Evolutionary conservation across 2,113 vertebrate species (phyloP).

Genomic region (Tachycineta bicolor): DNA sequence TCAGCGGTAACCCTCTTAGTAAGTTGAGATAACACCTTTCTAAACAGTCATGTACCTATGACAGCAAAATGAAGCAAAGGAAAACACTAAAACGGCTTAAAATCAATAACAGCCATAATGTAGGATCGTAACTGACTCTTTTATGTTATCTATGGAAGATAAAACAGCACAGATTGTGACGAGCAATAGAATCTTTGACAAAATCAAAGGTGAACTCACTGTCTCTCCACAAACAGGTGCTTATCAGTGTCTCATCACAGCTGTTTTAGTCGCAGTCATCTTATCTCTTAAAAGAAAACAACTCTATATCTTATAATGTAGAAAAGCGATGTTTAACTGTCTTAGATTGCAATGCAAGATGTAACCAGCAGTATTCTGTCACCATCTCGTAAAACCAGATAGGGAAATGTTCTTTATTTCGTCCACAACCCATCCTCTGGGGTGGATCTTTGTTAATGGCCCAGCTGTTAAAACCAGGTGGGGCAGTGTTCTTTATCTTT

Average conservation of each 20-base stretch:
- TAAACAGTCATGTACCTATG: neutral
- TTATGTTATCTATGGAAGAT: neutral
- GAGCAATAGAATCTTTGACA: neutral
- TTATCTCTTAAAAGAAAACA: neutral
- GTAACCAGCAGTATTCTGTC: neutral
- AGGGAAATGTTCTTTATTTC: neutral
- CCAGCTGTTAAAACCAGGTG: no score
- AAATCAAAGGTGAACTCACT: neutral
- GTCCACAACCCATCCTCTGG: neutral
- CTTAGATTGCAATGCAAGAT: no score
- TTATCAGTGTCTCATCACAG: neutral
- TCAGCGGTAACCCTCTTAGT: neutral
- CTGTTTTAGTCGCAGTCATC: neutral
- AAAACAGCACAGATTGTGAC: neutral
- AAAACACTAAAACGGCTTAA: neutral
- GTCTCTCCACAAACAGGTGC: neutral
- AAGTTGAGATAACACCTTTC: neutral
- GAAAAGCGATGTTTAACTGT: no score
- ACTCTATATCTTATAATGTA: no score
- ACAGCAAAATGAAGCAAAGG: neutral
- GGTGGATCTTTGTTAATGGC: no score
- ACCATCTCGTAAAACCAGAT: neutral
- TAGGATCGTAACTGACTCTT: neutral
- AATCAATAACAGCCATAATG: neutral
- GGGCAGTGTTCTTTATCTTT: neutral